Conservation (phyloP, 2,797 vertebrate genomes). For the Gymnoscopelus braueri region DNA sequence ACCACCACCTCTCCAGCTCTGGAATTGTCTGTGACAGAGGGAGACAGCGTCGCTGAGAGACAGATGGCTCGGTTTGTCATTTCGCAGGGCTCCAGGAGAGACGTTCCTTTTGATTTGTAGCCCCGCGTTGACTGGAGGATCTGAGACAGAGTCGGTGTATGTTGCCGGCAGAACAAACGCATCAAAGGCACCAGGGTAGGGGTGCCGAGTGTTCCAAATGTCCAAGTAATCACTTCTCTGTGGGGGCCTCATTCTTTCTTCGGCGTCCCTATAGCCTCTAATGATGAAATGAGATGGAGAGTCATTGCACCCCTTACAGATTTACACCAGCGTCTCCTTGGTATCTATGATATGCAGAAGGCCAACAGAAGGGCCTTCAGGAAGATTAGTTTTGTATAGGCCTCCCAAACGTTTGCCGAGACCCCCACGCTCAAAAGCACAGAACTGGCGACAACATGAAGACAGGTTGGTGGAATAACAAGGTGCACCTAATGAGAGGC, state of each 20-base stretch:
- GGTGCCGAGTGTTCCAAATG: conserved; percentile 66
- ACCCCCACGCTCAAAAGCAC: conserved; percentile 38
- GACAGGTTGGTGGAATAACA: conserved; percentile 65
- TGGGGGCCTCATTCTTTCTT: conserved; percentile 65
- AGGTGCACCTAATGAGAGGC: conserved; percentile 71
- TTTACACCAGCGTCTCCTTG: conserved; percentile 62
- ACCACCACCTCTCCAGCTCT: conserved; percentile 37
- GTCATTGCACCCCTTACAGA: conserved; percentile 56
- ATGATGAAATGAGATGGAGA: conserved; percentile 65
- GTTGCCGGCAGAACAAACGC: conserved; percentile 59
- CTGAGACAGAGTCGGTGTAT: conserved; percentile 32
- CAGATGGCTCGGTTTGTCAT: conserved; percentile 76
- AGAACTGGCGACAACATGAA: conserved; percentile 53
- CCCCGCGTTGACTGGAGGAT: conserved; percentile 54
- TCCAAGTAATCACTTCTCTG: conserved; percentile 76
- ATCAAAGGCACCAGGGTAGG: conserved; percentile 61
- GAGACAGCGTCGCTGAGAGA: conserved; percentile 59
- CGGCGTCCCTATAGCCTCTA: conserved; percentile 59
- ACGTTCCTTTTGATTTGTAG: conserved; percentile 68
- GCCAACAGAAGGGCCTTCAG: conserved; percentile 56
- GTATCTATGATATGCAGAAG: conserved; percentile 72
- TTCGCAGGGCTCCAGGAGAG: conserved; percentile 61
- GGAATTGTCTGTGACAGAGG: conserved; percentile 51
- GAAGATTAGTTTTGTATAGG: conserved; percentile 54
- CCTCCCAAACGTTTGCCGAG: conserved; percentile 59